These are phyloP conservation scores for Pristis pectinata DNA, from an alignment of 2,797 vertebrate genomes.

Conservation along the genomic window DNA sequence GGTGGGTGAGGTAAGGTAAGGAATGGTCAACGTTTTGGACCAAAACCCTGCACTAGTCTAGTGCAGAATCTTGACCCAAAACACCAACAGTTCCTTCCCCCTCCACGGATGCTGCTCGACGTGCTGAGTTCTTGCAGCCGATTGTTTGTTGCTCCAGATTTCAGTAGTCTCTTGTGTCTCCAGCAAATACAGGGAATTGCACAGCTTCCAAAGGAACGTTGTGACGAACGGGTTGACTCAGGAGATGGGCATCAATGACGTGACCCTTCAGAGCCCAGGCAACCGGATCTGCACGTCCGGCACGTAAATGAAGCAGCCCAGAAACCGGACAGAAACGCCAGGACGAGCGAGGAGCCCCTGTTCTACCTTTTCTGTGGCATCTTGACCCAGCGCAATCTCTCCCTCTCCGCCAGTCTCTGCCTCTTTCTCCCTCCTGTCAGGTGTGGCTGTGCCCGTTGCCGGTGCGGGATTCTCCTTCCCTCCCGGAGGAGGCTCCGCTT, in stretches of 20 bases:
- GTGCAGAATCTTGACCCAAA: too few species aligned
- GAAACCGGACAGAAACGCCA: too few species aligned
- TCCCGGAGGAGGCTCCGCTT: not conserved
- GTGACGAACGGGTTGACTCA: not conserved
- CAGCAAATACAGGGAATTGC: not conserved
- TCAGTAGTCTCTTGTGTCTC: too few species aligned
- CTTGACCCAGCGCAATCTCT: not conserved
- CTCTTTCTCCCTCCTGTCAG: not conserved
- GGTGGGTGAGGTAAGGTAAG: too few species aligned
- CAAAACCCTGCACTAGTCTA: too few species aligned
- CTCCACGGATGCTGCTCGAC: too few species aligned
- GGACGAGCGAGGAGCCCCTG: too few species aligned
- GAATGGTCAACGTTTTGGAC: too few species aligned
- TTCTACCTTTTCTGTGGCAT: constrained; percentile 3
- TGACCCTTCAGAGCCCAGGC: not conserved
- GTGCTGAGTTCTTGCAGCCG: too few species aligned
- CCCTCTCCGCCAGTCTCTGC: not conserved
- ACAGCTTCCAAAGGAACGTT: not conserved
- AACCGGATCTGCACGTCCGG: not conserved
- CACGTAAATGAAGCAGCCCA: not conserved
- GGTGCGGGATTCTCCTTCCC: not conserved
- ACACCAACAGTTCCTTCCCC: too few species aligned
- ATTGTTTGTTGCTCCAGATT: too few species aligned
- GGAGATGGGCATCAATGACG: not conserved
- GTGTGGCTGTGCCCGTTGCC: not conserved